phyloP scores from a whole-genome alignment of 1,140 invertebrate genomes.

The Zaprionus taronus region DNA sequence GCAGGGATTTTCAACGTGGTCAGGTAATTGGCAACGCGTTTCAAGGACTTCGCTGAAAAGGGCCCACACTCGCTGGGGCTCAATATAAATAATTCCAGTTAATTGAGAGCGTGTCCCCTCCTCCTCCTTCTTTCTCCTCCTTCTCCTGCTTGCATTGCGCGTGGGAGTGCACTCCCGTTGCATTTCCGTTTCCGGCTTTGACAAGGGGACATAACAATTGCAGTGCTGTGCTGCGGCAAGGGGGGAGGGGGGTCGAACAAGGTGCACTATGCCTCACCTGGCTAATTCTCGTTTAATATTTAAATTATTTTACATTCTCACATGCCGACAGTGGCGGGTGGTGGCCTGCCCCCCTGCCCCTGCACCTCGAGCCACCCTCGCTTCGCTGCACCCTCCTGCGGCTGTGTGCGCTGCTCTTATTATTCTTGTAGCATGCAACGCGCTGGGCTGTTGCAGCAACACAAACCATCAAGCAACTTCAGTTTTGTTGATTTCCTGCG shows the following conservation, averaged over 20 bases:
- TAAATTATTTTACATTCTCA: constrained; percentile 62
- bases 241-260: constrained; percentile 12
- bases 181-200: constrained; percentile 56
- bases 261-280: constrained; percentile 67
- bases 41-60: constrained; percentile 33
- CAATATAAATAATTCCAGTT: constrained; percentile 43
- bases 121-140: too few species aligned
- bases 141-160: too few species aligned
- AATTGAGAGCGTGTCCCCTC: constrained; percentile 32
- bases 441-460: constrained; percentile 36
- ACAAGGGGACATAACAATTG: constrained; percentile 22
- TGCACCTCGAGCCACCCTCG: neutral
- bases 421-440: constrained; percentile 31
- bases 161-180: constrained; percentile 34
- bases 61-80: neutral
- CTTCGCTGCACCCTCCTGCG: constrained; percentile 3
- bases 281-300: constrained; percentile 77
- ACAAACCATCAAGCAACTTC: constrained; percentile 27
- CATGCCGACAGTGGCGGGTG: constrained; percentile 31
- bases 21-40: constrained; percentile 30
- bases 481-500: constrained; percentile 28
- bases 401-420: neutral
- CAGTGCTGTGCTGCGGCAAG: neutral
- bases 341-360: constrained; percentile 3
- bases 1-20: neutral